These are phyloP conservation scores for Elaeidobius kamerunicus DNA, from an alignment of 2,888 invertebrate genomes.

Conservation along the genomic window DNA sequence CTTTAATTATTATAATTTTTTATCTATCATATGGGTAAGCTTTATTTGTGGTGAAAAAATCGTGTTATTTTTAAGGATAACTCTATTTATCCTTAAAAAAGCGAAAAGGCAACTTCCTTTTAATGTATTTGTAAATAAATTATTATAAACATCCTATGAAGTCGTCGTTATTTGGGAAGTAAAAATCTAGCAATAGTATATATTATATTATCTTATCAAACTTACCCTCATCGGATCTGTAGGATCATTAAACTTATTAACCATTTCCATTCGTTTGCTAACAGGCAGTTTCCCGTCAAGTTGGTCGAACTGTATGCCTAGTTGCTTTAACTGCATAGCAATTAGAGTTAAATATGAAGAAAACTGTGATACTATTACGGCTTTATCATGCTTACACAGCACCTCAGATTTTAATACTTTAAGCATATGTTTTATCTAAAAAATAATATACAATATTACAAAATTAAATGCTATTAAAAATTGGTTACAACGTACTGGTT, in stretches of 20 bases:
- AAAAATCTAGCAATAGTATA: no score
- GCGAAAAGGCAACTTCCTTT: no score
- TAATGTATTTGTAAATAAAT: background rate
- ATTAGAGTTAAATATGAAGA: conserved; percentile 75
- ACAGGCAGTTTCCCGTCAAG: conserved; percentile 77
- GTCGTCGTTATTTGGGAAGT: conserved; percentile 5
- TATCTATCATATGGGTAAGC: no score
- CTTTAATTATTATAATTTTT: no score
- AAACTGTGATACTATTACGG: conserved; percentile 93
- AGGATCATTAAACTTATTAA: conserved; percentile 68
- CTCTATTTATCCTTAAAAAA: no score
- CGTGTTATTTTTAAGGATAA: no score
- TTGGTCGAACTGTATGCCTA: conserved; percentile 57
- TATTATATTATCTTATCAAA: no score
- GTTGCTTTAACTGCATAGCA: conserved; percentile 57
- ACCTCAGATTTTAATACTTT: conserved; percentile 51
- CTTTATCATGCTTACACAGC: conserved; percentile 60
- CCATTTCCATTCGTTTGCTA: conserved; percentile 65
- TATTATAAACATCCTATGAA: no score
- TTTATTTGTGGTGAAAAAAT: no score
- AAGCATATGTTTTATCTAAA: conserved; percentile 35
- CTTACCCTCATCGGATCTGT: conserved; percentile 56
- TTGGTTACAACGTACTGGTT: no score
- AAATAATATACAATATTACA: conserved; percentile 11
- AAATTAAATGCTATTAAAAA: conserved; percentile 3